Percentiles rank a stretch among this genome's conserved stretches.
phyloP scores from a whole-genome alignment of 2,888 invertebrate species.

The Caenorhabditis sulstoni region DNA sequence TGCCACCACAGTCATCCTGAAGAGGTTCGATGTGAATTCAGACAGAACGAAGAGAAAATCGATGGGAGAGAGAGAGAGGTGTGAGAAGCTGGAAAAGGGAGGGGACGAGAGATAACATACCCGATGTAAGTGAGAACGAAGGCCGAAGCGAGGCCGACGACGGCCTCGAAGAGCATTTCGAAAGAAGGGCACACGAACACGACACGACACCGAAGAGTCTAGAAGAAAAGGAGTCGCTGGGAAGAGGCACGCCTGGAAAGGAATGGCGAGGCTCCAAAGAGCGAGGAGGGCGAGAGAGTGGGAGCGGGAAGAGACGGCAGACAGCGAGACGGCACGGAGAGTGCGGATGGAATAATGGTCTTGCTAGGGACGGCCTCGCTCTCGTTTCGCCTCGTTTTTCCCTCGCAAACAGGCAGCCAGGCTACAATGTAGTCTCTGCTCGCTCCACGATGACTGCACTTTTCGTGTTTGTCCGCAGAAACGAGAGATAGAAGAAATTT shows the following conservation, averaged over 20 bases:
- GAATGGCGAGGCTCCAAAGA: conserved; percentile 10
- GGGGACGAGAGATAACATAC: conserved; percentile 11
- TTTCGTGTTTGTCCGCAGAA: background rate
- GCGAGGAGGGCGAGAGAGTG: conserved; percentile 5
- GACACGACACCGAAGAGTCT: conserved; percentile 39
- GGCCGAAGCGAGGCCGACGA: conserved; percentile 41
- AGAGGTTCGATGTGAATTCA: background rate
- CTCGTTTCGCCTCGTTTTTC: conserved; percentile 47
- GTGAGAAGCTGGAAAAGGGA: conserved; percentile 3
- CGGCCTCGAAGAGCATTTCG: conserved; percentile 43
- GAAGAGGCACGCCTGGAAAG: conserved; percentile 16
- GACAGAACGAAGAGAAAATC: background rate
- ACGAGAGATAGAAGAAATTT: conserved; percentile 4
- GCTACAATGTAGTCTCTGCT: conserved; percentile 41
- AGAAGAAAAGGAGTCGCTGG: conserved; percentile 25
- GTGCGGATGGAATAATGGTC: conserved; percentile 47
- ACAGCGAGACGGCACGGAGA: conserved; percentile 3
- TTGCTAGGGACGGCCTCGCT: conserved; percentile 49
- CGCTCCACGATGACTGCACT: conserved; percentile 31
- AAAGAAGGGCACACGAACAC: conserved; percentile 14
- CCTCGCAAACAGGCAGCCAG: conserved; percentile 40
- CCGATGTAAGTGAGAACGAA: conserved; percentile 43
- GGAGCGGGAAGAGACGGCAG: conserved; percentile 24
- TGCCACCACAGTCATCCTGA: conserved; percentile 57
- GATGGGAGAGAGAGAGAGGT: background rate